These are phyloP conservation scores for Cryptosula pallasiana DNA, from an alignment of 2,888 invertebrate species.

Conservation along the genomic window DNA sequence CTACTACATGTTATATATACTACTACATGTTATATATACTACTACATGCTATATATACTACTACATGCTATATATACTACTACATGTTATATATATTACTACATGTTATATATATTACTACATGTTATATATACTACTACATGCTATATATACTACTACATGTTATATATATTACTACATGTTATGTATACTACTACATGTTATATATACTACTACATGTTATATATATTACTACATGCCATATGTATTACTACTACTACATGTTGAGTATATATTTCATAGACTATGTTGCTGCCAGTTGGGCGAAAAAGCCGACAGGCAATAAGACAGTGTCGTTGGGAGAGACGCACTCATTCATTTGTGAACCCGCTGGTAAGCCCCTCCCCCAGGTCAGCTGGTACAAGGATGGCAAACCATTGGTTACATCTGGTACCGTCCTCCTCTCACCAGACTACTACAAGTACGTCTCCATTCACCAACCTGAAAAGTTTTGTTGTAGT, in stretches of 20 bases:
- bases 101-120: background rate
- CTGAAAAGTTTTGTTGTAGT: no score
- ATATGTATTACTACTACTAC: background rate
- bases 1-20: background rate
- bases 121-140: background rate
- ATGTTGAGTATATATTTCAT: background rate
- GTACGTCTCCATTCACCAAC: no score
- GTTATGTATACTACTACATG: background rate
- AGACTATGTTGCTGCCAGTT: background rate
- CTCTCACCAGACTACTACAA: background rate
- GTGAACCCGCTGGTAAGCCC: slow-evolving; percentile 25
- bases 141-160: background rate
- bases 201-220: background rate
- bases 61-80: background rate
- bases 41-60: background rate
- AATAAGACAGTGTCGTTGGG: background rate
- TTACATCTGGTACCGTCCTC: background rate
- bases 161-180: background rate
- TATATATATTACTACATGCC: background rate
- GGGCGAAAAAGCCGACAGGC: background rate
- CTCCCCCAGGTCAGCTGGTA: slow-evolving; percentile 31
- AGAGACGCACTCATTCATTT: background rate
- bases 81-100: background rate
- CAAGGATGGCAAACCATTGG: background rate
- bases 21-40: background rate